A percentile compares a stretch with the other conserved stretches of the same genome.
These are phyloP conservation scores for Drosophila triauraria DNA, from an alignment of 1,140 invertebrate species.

Conservation along the genomic window DNA sequence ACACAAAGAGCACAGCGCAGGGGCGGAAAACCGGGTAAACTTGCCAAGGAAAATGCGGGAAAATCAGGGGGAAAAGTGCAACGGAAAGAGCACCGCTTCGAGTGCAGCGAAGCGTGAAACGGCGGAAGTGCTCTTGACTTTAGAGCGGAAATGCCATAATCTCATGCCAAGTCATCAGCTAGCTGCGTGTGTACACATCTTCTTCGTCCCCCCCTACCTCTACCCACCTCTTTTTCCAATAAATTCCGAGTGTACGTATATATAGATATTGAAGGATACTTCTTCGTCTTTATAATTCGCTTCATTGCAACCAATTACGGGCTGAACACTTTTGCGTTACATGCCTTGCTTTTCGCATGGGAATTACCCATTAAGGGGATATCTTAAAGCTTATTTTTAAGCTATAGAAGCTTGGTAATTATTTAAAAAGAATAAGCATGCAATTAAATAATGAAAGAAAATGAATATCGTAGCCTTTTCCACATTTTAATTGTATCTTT, in stretches of 20 bases:
- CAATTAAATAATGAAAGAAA: too few relatives aligned
- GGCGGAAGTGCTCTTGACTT: slow-evolving; percentile 56
- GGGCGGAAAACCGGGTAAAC: too few relatives aligned
- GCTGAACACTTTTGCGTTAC: slow-evolving; percentile 34
- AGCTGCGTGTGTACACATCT: background rate
- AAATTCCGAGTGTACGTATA: background rate
- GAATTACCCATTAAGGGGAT: background rate
- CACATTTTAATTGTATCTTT: too few relatives aligned
- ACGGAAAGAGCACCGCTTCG: slow-evolving; percentile 20
- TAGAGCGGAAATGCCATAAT: slow-evolving; percentile 49
- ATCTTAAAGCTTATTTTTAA: too few relatives aligned
- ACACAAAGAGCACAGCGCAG: too few relatives aligned
- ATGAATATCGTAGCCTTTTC: too few relatives aligned
- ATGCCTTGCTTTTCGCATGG: slow-evolving; percentile 37
- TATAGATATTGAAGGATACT: slow-evolving; percentile 14
- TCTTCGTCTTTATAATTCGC: slow-evolving; percentile 8
- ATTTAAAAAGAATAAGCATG: too few relatives aligned
- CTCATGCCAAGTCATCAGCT: slow-evolving; percentile 18
- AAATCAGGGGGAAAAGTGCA: slow-evolving; percentile 16
- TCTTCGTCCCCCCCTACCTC: too few relatives aligned
- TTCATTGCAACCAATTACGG: slow-evolving; percentile 48
- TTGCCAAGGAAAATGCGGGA: background rate
- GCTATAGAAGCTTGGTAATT: too few relatives aligned
- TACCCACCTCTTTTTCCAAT: slow-evolving; percentile 7
- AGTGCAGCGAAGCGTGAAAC: slow-evolving; percentile 34